Evolutionary conservation across 2,113 vertebrate species (phyloP).

Genomic region (Tachycineta bicolor): DNA sequence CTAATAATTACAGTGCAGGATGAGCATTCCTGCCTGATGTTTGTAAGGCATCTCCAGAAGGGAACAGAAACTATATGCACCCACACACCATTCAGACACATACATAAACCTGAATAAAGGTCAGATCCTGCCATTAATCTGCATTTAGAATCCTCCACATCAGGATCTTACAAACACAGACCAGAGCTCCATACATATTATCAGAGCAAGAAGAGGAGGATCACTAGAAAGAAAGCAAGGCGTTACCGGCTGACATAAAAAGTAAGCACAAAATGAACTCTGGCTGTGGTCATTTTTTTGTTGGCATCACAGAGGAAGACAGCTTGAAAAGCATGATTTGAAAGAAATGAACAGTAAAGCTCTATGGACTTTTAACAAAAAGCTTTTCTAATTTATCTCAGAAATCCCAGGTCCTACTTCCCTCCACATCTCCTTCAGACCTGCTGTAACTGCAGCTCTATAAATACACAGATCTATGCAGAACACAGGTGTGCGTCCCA

Average conservation of each 20-base stretch:
- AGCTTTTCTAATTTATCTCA: not conserved
- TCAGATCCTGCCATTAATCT: not conserved
- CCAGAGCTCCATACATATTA: not conserved
- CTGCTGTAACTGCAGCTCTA: not conserved
- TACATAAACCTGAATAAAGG: not conserved
- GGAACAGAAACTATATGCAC: accelerated
- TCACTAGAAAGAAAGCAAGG: not conserved
- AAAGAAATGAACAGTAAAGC: not conserved
- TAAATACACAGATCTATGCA: not conserved
- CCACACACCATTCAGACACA: too few relatives aligned
- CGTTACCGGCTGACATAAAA: not conserved
- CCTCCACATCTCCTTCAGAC: not conserved
- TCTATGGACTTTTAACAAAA: not conserved
- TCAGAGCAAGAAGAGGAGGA: not conserved
- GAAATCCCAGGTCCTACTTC: not conserved
- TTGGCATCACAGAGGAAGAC: not conserved
- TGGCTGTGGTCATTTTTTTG: not conserved
- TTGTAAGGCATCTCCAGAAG: not conserved
- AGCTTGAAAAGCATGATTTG: not conserved
- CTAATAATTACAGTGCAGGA: not conserved
- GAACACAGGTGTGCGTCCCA: not conserved
- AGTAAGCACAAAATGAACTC: not conserved
- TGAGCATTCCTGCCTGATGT: not conserved
- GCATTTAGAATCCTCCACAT: not conserved
- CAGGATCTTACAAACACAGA: not conserved